Evolutionary conservation across 2,888 invertebrate genomes (phyloP).

Genomic region (Uropetala carovei): DNA sequence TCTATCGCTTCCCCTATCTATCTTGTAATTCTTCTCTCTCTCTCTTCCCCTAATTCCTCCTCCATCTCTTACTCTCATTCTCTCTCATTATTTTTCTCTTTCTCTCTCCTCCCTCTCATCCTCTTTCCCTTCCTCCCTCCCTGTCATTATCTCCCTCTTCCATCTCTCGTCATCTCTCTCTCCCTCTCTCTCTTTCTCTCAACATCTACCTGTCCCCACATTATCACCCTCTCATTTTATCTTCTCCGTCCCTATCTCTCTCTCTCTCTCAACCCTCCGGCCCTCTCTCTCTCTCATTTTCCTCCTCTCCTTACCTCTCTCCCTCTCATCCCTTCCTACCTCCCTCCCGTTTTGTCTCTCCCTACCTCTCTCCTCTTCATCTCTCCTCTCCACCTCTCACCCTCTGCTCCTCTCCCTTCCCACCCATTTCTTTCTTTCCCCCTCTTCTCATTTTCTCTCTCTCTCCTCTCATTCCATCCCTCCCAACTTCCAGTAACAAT

Average conservation of each 20-base stretch:
- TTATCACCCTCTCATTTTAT: too few species aligned
- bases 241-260: too few species aligned
- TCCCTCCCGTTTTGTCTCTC: background rate
- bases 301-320: background rate
- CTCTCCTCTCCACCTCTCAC: background rate
- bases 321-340: background rate
- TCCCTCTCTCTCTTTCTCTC: background rate
- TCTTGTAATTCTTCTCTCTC: too few species aligned
- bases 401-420: background rate
- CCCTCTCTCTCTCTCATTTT: background rate
- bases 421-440: background rate
- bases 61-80: background rate
- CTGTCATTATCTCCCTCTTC: background rate
- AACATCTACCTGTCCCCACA: too few species aligned
- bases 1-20: too few species aligned
- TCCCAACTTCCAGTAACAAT: conserved; percentile 22
- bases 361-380: too few species aligned
- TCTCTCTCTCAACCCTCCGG: background rate
- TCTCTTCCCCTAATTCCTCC: background rate
- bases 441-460: background rate
- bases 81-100: too few species aligned
- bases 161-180: background rate
- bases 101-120: background rate
- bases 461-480: background rate
- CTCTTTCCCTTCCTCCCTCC: background rate